Evolutionary conservation across 2,888 invertebrate species (phyloP), one percentile per base, ranked within the genome.

Genomic region (Acronicta aceris): DNA sequence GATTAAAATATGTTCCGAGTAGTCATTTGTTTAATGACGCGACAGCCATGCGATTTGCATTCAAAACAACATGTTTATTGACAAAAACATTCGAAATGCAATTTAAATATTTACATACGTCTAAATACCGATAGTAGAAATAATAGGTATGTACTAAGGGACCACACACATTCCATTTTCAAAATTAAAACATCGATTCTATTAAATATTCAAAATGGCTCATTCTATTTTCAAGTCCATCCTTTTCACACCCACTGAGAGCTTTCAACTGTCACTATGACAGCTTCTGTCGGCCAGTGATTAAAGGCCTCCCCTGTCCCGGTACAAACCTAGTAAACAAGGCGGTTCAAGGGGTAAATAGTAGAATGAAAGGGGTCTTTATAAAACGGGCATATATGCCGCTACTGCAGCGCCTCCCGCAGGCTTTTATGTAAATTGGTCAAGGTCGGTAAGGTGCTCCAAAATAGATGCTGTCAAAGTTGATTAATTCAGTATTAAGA

Each of bases 391-490:
- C 48, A 38, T 56, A 62, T 78, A 51, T 74, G 76, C 76, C 68
- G 84, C 83, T 78, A 87, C 81, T 85, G 88, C 86, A 88, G 80
- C 82, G 78, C 76, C 82, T 81, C 86, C 83, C 87, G 83, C 83
- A 83, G 84, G 81, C 81, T 82, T 80, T 79, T 79, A 83, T 82
- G 80, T 82, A 86, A 86, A 82, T 84, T 70, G 82, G 83, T 81
- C 89, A 87, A 89, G 89, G 88, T 82, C 84, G 71, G 53, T 36
- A 50, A 79, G 64, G 58, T 75, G 74, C 65, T 70, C 74, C 50
- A 69, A 78, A 83, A 82, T 82, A 78, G 66, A 70, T 57, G 21
- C 50, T 65, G 53, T 55, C 64, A 62, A 62, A 63, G 58, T 60
- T 65, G 52, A 51, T 71, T 71, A 56, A 68, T 69, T 57, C 53